These are phyloP conservation scores for Sitta carolinensis DNA, from an alignment of 2,797 vertebrate species.

Conservation along the genomic window DNA sequence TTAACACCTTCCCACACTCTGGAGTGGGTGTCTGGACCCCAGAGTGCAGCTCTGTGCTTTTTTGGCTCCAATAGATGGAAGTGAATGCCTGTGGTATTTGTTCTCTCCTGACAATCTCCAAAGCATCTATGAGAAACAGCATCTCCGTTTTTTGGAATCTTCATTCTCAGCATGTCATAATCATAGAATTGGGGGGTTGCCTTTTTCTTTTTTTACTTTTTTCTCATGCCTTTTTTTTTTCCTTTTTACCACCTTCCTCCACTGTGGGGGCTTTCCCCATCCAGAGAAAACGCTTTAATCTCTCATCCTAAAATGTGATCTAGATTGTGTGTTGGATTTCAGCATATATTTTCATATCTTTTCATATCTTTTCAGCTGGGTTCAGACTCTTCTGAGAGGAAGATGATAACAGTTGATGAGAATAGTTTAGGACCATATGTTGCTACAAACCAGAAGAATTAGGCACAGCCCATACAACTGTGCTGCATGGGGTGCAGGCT, in stretches of 20 bases:
- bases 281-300: not conserved
- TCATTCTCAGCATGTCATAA: not conserved
- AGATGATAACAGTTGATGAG: not conserved
- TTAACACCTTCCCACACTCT: not conserved
- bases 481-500: not conserved
- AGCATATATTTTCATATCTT: not conserved
- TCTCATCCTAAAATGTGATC: not conserved
- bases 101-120: not conserved
- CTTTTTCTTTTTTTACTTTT: not conserved
- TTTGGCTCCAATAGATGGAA: not conserved
- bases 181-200: not conserved
- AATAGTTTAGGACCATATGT: conserved; percentile 8
- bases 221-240: not conserved
- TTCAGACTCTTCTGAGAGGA: not conserved
- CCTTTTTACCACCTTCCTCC: not conserved
- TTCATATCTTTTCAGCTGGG: not conserved
- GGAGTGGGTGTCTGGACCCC: not conserved
- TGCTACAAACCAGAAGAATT: not conserved
- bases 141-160: not conserved
- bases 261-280: not conserved
- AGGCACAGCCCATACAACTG: not conserved
- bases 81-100: not conserved
- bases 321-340: not conserved
- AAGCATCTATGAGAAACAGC: not conserved
- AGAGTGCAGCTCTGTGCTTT: not conserved